Conservation (phyloP, 2,113 vertebrate genomes). For the Scolopax mira region DNA sequence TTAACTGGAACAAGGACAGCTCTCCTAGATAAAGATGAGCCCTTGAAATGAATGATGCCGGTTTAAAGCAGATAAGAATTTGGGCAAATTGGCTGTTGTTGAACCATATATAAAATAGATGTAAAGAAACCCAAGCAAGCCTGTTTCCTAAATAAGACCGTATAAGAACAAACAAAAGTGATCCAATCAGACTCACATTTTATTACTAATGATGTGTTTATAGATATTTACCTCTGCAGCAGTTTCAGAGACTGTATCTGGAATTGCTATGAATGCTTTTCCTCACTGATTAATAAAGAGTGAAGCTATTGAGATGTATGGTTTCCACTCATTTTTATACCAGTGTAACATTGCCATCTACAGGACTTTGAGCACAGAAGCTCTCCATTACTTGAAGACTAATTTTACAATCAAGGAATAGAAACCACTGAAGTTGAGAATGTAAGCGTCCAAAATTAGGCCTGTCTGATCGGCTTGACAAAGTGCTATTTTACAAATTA, state of each 20-base stretch:
- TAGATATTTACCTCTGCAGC: conserved; percentile 53
- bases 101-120: not conserved
- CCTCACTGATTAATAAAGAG: conserved; percentile 52
- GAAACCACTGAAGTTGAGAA: conserved; percentile 54
- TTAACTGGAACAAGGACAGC: not conserved
- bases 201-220: conserved; percentile 57
- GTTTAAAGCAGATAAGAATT: not conserved
- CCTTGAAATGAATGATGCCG: not conserved
- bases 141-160: not conserved
- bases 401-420: not conserved
- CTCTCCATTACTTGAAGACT: not conserved
- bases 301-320: not conserved
- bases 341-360: conserved; percentile 79
- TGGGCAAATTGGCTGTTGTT: not conserved
- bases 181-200: conserved; percentile 16
- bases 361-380: conserved; percentile 45
- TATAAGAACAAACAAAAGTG: not conserved
- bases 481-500: conserved; percentile 56
- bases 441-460: conserved; percentile 49
- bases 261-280: conserved; percentile 47
- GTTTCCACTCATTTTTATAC: not conserved
- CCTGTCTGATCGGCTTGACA: conserved; percentile 48
- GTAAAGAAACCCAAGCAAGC: not conserved
- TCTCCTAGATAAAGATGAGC: not conserved
- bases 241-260: conserved; percentile 36